Evolutionary conservation across 2,888 invertebrate species (phyloP).

Genomic region (Synergus umbraculus): DNA sequence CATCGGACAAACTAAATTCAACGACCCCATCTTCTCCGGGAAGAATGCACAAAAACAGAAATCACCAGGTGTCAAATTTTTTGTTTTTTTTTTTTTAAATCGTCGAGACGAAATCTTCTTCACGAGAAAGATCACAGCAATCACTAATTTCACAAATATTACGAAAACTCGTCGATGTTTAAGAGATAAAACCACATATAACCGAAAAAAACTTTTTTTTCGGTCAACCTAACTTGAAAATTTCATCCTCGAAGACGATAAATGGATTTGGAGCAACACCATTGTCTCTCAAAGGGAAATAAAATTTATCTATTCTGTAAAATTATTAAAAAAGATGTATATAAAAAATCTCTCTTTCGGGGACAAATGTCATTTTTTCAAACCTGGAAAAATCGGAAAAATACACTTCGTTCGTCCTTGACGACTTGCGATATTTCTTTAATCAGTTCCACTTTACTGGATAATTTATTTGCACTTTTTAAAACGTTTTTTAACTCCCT

Average conservation of each 20-base stretch:
- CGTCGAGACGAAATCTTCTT: slow-evolving; percentile 11
- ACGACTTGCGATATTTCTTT: neutral
- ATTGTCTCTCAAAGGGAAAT: neutral
- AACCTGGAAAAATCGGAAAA: neutral
- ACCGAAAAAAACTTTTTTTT: neutral
- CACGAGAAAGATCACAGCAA: neutral
- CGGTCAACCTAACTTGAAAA: neutral
- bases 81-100: neutral
- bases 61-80: neutral
- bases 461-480: neutral
- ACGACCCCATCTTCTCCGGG: slow-evolving; percentile 78
- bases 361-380: neutral
- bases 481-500: neutral
- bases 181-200: no score
- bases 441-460: neutral
- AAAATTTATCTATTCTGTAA: neutral
- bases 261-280: neutral
- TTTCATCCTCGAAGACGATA: neutral
- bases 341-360: neutral
- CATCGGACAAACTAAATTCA: slow-evolving; percentile 80
- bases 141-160: slow-evolving; percentile 29
- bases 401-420: slow-evolving; percentile 3
- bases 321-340: neutral
- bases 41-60: slow-evolving; percentile 41
- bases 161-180: slow-evolving; percentile 21